These are phyloP conservation scores for Acheta domesticus DNA, from an alignment of 2,888 invertebrate species.

Conservation along the genomic window DNA sequence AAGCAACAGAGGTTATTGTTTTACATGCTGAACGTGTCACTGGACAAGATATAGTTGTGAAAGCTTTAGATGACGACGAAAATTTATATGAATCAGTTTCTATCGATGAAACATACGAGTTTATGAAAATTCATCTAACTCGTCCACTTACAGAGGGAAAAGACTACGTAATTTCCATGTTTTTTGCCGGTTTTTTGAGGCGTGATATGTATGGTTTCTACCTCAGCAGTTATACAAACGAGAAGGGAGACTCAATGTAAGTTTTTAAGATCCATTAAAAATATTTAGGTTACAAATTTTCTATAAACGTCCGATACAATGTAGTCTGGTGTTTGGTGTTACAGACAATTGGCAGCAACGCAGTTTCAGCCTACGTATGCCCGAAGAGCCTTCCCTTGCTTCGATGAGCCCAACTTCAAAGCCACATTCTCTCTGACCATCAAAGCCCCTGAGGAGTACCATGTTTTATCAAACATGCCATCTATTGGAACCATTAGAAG, in stretches of 20 bases:
- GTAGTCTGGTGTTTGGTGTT: neutral
- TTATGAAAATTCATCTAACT: no score
- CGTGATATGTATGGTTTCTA: slow-evolving; percentile 29
- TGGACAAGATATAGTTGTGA: neutral
- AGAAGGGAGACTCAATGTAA: slow-evolving; percentile 23
- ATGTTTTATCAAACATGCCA: no score
- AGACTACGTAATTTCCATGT: neutral
- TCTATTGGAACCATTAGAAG: neutral
- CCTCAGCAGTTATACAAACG: slow-evolving; percentile 28
- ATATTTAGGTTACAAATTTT: neutral
- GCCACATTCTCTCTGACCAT: neutral
- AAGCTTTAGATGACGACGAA: no score
- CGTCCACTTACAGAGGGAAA: neutral
- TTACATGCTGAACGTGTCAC: slow-evolving; percentile 30
- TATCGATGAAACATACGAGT: no score
- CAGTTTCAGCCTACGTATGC: neutral
- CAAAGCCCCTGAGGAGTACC: neutral
- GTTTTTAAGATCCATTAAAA: neutral
- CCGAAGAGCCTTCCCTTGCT: neutral
- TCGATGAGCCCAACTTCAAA: slow-evolving; percentile 12
- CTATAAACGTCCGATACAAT: neutral
- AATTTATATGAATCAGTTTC: no score
- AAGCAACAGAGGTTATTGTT: slow-evolving; percentile 51
- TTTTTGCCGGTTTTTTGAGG: neutral
- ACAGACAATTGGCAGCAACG: neutral